Base-by-base conservation (phyloP, 30 jellyfish, hydroid and myxozoan species). In the Aurelia coerulea region DNA sequence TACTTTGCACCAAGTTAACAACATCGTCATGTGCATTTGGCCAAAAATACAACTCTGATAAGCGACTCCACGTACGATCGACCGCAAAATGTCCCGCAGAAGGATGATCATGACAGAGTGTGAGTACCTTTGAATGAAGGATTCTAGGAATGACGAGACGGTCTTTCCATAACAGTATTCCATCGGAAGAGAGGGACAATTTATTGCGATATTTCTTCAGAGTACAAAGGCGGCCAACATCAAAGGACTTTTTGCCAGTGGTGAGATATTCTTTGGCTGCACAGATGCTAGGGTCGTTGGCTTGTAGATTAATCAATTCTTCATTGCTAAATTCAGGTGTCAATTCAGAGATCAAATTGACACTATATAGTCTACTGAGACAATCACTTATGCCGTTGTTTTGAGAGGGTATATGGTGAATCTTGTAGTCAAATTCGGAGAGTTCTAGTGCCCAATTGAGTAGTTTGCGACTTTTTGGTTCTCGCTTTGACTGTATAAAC, bases 1-100 rank as follows among this genome's bases (percentile, higher is more conserved):
- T 50, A 42, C 84, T 76, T 19, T 56, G 53, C 19, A 76, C 87
- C 87, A 78, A 76, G 53, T 76, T 76, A 2, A 29, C 62, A 16
- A 76, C 76, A 59, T 76, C 87, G 53, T 60, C 56, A 33, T 56
- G 87, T 23, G 87, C 87, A 76, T 59, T 59, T 31, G 76, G 87
- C 76, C 87, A 76, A 76, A 23, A 69, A 69, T 69, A 76, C 63
- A 29, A 54, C 23, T 23, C 76, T 13, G 87, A 76, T 54, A 76
- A 51, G 23, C 76, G 87, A 53, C 10, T 59, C 87, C 87, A 76
- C n/a, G 87, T 59, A 14, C 77, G 76, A 76, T 56, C 76, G 11
- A 76, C 34, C 17, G 76, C 87, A 54, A 76, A 76, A 59, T 76
- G 87, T 23, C 75, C 87, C 1, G 75, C 87, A 76, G 77, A 76